Percentiles rank a stretch among this genome's conserved stretches.
Evolutionary conservation across 2,888 invertebrate genomes (phyloP).

Genomic region (Pedicia rivosa): DNA sequence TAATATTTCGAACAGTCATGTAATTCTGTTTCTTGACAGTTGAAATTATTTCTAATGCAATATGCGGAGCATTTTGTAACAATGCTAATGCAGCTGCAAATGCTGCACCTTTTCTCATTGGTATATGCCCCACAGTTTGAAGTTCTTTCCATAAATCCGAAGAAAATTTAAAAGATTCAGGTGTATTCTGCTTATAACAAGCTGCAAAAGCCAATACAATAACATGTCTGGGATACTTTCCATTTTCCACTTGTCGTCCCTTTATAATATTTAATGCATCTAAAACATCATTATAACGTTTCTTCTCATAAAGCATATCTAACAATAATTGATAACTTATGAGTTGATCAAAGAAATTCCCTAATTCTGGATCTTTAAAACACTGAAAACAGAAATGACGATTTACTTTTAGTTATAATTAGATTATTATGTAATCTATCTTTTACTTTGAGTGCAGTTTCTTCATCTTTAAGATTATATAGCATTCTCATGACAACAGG

Average conservation of each 20-base stretch:
- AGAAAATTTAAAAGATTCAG: conserved; percentile 46
- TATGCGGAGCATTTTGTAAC: conserved; percentile 46
- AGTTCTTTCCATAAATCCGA: conserved; percentile 43
- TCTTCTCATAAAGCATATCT: conserved; percentile 52
- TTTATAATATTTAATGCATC: conserved; percentile 44
- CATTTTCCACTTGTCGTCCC: conserved; percentile 41
- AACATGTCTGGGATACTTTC: conserved; percentile 49
- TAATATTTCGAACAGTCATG: conserved; percentile 51
- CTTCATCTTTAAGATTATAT: conserved; percentile 49
- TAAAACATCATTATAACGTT: conserved; percentile 48
- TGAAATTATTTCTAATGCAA: conserved; percentile 49
- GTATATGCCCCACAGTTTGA: conserved; percentile 35
- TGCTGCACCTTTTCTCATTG: conserved; percentile 43
- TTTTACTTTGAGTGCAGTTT: conserved; percentile 42
- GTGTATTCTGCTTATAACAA: conserved; percentile 63
- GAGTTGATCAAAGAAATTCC: conserved; percentile 56
- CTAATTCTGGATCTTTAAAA: conserved; percentile 42
- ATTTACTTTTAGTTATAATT: no score
- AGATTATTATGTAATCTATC: neutral
- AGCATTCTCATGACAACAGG: conserved; percentile 70
- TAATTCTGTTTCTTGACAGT: conserved; percentile 39
- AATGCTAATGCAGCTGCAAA: conserved; percentile 50
- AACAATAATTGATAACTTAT: conserved; percentile 48
- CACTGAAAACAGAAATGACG: conserved; percentile 31
- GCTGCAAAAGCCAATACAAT: conserved; percentile 50